These are phyloP conservation scores for Diarsia mendica DNA, from an alignment of 2,888 invertebrate species.

Conservation along the genomic window DNA sequence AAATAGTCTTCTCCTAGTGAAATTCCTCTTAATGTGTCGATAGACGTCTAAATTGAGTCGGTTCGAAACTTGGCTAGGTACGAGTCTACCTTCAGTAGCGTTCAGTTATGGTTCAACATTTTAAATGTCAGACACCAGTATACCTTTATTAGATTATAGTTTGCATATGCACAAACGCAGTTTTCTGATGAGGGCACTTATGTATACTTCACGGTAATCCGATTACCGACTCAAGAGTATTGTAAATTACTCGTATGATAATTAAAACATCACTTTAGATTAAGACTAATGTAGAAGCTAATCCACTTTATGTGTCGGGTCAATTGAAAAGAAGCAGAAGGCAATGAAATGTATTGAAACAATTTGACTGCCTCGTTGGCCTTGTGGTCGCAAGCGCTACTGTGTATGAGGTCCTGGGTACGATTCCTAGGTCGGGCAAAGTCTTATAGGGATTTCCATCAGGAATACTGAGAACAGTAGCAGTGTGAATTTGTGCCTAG, in stretches of 20 bases:
- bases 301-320: slow-evolving; percentile 2
- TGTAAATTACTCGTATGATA: slow-evolving; percentile 19
- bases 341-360: slow-evolving; percentile 8
- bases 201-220: slow-evolving; percentile 11
- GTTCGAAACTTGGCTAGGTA: neutral
- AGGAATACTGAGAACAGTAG: too few species aligned
- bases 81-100: neutral
- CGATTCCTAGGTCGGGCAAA: too few species aligned
- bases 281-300: slow-evolving; percentile 9
- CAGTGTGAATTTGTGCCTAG: too few species aligned
- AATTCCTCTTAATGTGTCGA: neutral
- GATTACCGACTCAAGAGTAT: slow-evolving; percentile 21
- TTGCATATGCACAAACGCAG: neutral
- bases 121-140: neutral
- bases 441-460: too few species aligned
- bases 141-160: neutral
- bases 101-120: neutral
- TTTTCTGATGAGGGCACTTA: neutral
- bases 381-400: too few species aligned
- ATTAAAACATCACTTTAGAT: slow-evolving; percentile 32
- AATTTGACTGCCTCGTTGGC: too few species aligned
- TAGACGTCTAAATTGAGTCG: neutral
- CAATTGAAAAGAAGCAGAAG: neutral
- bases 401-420: too few species aligned
- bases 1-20: neutral